phyloP scores from a whole-genome alignment of 1,140 invertebrate species.

The Steinernema feltiae region DNA sequence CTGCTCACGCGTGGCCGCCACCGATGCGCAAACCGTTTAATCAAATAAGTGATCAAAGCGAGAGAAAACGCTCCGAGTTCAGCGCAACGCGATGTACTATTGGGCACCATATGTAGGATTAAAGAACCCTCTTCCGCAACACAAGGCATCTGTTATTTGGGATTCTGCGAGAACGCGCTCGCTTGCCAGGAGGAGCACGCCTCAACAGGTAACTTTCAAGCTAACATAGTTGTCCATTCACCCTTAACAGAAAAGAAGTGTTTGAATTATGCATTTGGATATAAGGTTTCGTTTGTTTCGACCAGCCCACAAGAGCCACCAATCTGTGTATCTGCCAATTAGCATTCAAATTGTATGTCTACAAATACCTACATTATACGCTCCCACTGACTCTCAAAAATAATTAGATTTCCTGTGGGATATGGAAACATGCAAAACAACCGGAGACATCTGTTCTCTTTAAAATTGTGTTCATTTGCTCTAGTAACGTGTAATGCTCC shows the following conservation, averaged over 20 bases:
- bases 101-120: background rate
- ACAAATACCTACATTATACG: no score
- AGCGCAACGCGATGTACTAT: background rate
- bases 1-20: background rate
- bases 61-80: background rate
- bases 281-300: constrained; percentile 6
- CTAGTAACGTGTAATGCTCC: no score
- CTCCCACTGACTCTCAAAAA: no score
- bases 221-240: background rate
- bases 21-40: constrained; percentile 8
- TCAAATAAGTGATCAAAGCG: constrained; percentile 9
- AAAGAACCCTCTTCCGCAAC: background rate
- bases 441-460: no score
- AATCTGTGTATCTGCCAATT: background rate
- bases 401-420: no score
- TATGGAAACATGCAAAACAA: no score
- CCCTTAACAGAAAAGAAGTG: background rate
- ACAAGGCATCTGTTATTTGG: no score
- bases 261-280: background rate
- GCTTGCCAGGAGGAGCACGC: background rate
- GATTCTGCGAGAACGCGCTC: no score
- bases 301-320: background rate
- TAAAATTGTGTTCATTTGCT: no score
- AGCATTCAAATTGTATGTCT: background rate
- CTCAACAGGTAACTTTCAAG: background rate